These are phyloP conservation scores for Charaxes varanes DNA, from an alignment of 1,140 invertebrate genomes.

Conservation along the genomic window DNA sequence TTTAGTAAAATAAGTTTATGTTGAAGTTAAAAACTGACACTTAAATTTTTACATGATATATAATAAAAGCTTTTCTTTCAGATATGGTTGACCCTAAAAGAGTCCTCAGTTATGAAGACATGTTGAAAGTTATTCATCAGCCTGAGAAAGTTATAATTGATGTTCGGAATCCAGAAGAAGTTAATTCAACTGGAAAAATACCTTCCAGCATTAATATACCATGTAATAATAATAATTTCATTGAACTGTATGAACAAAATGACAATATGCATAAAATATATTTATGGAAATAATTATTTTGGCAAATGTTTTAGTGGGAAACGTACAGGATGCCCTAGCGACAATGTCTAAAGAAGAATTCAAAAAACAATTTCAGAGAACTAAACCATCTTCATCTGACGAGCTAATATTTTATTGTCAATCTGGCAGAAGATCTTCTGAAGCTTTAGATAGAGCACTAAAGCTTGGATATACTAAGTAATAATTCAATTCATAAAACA, in stretches of 20 bases:
- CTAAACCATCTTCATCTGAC: conserved; percentile 63
- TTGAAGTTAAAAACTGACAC: too few relatives aligned
- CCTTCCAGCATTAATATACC: conserved; percentile 83
- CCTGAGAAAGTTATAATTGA: conserved; percentile 76
- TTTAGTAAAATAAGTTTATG: too few relatives aligned
- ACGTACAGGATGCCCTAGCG: conserved; percentile 59
- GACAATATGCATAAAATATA: not conserved
- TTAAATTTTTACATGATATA: too few relatives aligned
- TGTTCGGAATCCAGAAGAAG: conserved; percentile 79
- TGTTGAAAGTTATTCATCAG: conserved; percentile 25
- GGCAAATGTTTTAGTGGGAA: conserved; percentile 50
- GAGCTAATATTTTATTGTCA: conserved; percentile 75
- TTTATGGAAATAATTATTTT: not conserved
- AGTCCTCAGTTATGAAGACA: conserved; percentile 27
- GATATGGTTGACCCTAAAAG: conserved; percentile 26
- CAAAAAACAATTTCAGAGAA: conserved; percentile 56
- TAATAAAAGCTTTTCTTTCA: too few relatives aligned
- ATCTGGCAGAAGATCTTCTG: conserved; percentile 70
- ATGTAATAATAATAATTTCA: conserved; percentile 54
- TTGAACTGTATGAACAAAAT: conserved; percentile 2
- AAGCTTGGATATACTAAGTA: conserved; percentile 73
- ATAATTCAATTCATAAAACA: conserved; percentile 13
- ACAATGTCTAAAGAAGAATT: conserved; percentile 69
- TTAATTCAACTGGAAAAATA: conserved; percentile 78
- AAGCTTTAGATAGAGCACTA: conserved; percentile 68